Evolutionary conservation across 2,113 vertebrate species (phyloP).

Genomic region (Gallinago jamesoni): DNA sequence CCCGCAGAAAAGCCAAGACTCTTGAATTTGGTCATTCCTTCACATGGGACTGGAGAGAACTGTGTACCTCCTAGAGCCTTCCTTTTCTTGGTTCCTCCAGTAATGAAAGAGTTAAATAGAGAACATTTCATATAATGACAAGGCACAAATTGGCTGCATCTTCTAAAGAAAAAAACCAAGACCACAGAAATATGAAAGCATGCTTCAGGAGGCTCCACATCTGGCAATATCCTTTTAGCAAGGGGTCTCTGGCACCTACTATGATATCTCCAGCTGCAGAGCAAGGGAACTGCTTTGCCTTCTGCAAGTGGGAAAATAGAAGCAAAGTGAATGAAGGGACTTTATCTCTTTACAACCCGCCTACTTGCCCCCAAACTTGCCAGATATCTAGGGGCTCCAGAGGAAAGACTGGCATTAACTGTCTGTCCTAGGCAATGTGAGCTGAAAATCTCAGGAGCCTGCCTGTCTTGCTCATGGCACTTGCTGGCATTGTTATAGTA

Average conservation of each 20-base stretch:
- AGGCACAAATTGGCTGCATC: not conserved
- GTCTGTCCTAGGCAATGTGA: not conserved
- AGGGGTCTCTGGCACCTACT: not conserved
- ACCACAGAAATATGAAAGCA: not conserved
- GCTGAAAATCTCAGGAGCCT: not conserved
- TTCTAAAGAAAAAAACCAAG: not conserved
- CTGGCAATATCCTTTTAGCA: not conserved
- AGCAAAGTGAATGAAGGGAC: not conserved
- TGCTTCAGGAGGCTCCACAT: not conserved
- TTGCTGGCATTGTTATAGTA: not conserved
- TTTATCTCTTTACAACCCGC: not conserved
- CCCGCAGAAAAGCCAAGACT: not conserved
- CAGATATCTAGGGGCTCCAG: not conserved
- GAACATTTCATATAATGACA: not conserved
- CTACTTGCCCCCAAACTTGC: not conserved
- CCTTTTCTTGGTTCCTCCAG: not conserved
- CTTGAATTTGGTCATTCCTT: not conserved
- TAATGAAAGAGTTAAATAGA: not conserved
- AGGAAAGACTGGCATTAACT: not conserved
- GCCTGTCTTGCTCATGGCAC: rapidly evolving
- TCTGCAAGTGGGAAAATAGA: not conserved
- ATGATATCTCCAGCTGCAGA: not conserved
- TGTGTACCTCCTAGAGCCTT: not conserved
- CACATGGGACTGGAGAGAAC: not conserved
- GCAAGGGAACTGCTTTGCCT: not conserved